phyloP scores from a whole-genome alignment of 2,113 vertebrate species.

The Machaerirhynchus nigripectus region DNA sequence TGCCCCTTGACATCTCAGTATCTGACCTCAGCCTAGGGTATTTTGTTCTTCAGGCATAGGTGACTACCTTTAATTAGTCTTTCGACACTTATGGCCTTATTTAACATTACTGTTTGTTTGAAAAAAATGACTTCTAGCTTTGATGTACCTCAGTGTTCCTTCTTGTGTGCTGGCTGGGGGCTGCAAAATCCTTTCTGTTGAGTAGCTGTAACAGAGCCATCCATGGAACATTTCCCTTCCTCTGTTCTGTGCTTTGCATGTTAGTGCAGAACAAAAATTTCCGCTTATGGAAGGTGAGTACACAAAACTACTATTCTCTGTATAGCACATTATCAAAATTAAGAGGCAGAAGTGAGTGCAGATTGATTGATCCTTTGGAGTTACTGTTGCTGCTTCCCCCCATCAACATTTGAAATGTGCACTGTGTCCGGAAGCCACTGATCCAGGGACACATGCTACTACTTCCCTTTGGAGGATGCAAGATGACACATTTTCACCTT shows the following conservation, averaged over 20 bases:
- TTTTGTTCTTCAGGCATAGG: not conserved
- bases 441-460: not conserved
- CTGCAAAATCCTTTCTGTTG: constrained; percentile 26
- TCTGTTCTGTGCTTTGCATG: not conserved
- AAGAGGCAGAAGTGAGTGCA: not conserved
- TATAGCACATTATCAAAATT: not conserved
- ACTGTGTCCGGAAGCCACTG: not conserved
- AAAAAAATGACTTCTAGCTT: constrained; percentile 23
- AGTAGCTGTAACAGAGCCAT: not conserved
- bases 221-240: not conserved
- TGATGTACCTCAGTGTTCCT: not conserved
- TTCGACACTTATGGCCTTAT: constrained; percentile 11
- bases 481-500: not conserved
- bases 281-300: not conserved
- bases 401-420: not conserved
- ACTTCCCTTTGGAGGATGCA: not conserved
- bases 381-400: not conserved
- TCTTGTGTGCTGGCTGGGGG: not conserved
- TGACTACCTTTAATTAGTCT: constrained; percentile 7
- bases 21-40: not conserved
- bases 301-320: not conserved
- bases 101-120: constrained; percentile 3
- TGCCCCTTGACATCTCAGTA: not conserved
- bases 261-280: constrained; percentile 20
- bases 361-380: not conserved